Evolutionary conservation across 2,113 vertebrate genomes (phyloP), one percentile per base, ranked within the genome.

Genomic region (Coryphaenoides rupestris): DNA sequence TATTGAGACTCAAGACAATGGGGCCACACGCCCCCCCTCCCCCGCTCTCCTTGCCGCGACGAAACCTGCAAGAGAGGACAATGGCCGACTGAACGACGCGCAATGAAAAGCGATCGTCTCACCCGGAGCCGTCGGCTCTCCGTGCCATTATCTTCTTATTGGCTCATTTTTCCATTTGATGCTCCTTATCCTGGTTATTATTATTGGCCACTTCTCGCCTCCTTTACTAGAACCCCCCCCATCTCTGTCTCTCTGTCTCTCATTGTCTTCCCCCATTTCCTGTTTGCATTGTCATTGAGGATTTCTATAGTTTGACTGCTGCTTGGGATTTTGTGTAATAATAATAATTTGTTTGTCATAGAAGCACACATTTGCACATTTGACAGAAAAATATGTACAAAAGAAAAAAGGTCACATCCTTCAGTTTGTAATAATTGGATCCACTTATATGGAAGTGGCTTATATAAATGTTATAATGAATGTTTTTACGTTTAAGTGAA

Each of bases 1-100:
- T 60, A 52, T 76, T 72, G 79, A 69, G 69, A 33, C 59, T 55
- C 21, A 47, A 75, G 70, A 84, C 84, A 86, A 87, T 78, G 54
- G 73, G 33, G 33, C 33, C 33, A 40, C 9, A 12, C 3, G 4
- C 3, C 28, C 33, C 33, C 7, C 5, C 33, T 53, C 65, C 5
- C 5, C 40, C 40, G 40, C 40, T 45, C n/a, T n/a, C n/a, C n/a
- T 45, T 45, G 13, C 40, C 40, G 5, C 47, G 15, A n/a, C 9
- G 33, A 50, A 50, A 50, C 15, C 47, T 50, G 16, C 16, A 13
- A n/a, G 47, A 40, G 33, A 40, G 13, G 4, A 40, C 9, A 40
- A 40, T 40, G 33, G 33, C 33, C 33, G 33, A 40, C 28, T 40
- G 33, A 40, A 40, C 33, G 33, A 40, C 33, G 33, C 9, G 33